Percentiles rank a stretch among this genome's conserved stretches.
These are phyloP conservation scores for Poeciliopsis turrubarensis DNA, from an alignment of 2,113 vertebrate genomes.

Conservation along the genomic window DNA sequence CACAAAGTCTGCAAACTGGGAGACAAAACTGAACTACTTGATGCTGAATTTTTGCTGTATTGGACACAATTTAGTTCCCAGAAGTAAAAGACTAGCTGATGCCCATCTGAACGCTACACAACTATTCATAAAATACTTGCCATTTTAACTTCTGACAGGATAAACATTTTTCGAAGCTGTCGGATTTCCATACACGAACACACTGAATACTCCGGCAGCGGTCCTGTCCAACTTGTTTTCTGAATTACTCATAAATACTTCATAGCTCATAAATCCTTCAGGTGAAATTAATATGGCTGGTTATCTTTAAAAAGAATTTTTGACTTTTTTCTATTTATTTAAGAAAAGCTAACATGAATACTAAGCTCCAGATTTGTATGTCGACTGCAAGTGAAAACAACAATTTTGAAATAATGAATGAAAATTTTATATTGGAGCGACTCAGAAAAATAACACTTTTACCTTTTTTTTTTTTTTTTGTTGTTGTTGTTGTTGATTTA, in stretches of 20 bases:
- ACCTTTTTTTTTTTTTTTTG: conserved; percentile 15
- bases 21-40: not conserved
- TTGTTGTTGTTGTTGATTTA: not conserved
- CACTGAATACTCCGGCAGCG: not conserved
- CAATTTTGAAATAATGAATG: too few species aligned
- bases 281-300: too few species aligned
- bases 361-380: not conserved
- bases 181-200: too few species aligned
- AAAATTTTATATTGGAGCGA: not conserved
- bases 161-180: not conserved
- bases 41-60: not conserved
- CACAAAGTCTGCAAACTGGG: not conserved
- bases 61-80: too few species aligned
- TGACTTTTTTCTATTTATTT: too few species aligned
- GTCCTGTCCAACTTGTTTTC: not conserved
- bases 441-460: not conserved
- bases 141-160: not conserved
- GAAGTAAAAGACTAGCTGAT: not conserved
- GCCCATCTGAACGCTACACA: not conserved
- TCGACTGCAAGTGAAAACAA: conserved; percentile 18
- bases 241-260: not conserved
- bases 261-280: too few species aligned
- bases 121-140: not conserved
- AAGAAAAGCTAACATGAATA: too few species aligned
- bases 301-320: too few species aligned